Base-by-base conservation (phyloP, 30 jellyfish, hydroid and myxozoan species). In the Calvadosia cruxmelitensis region DNA sequence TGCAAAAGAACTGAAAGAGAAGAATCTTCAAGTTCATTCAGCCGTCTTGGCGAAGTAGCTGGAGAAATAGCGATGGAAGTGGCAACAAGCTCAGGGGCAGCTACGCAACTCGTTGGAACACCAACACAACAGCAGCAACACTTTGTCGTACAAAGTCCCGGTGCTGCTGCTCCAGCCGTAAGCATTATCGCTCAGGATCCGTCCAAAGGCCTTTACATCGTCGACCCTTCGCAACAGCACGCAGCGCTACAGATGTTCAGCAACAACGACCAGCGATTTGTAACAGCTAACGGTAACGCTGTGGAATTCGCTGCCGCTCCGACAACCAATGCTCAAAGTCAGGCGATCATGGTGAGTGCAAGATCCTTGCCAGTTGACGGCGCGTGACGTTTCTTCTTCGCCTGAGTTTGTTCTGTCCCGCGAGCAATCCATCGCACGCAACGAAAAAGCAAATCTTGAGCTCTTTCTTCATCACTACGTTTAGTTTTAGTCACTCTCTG, bases 111-210 rank as follows among this genome's bases (percentile, higher is more conserved):
- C 10, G 57, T 42, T 42, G 57, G 57, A 5, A 42, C 15, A 5
- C 10, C 10, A 5, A 10, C 57, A 10, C 69, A 57, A 57, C 32
- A 16, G 13, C 69, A 57, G 33, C 93, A 80, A 57, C 78, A 66
- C 71, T 80, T 80, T 61, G 34, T 83, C 32, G 93, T 80, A 7
- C 85, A 74, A 25, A 33, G 20, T 10, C 57, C 10, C 15, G 15
- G 20, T 10, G 20, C 57, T 42, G 15, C 57, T 10, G 57, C 57
- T 20, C 93, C 36, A 34, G 93, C 93, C 12, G 93, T 80, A 7
- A 72, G 93, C 48, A 87, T 87, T 0, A 77, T 87, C 7, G 80
- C 96, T 33, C 96, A 85, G 69, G 96, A 85, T 72, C 85, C 91
- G 35, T 34, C 76, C 27, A 85, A 85, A 69, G 93, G 94, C 0